Conservation (phyloP, 2,113 vertebrate species). For the Lasiurus cinereus region DNA sequence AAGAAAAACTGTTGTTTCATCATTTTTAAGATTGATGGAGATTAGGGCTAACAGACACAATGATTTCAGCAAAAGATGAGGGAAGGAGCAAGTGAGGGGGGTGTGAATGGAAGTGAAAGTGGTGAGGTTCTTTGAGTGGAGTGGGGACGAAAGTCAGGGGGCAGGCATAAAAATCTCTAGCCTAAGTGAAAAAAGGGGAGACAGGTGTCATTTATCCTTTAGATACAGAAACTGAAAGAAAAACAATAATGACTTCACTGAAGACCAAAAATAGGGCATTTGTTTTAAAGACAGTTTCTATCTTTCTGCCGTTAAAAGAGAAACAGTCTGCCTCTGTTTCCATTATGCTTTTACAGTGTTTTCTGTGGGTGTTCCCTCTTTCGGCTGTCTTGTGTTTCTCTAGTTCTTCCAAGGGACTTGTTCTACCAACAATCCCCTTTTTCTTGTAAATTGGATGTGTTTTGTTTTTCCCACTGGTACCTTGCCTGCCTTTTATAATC, state of each 20-base stretch:
- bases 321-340: background rate
- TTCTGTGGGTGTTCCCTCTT: background rate
- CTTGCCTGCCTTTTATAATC: background rate
- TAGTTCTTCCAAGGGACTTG: background rate
- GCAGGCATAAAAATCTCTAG: background rate
- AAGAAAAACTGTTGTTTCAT: slow-evolving; percentile 6
- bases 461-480: background rate
- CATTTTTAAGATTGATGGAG: slow-evolving; percentile 1
- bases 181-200: background rate
- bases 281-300: background rate
- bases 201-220: background rate
- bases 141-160: background rate
- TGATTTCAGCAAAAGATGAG: background rate
- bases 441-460: slow-evolving; percentile 29
- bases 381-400: background rate
- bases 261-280: background rate
- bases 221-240: slow-evolving; percentile 23
- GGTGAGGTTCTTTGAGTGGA: background rate
- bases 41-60: background rate
- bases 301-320: background rate
- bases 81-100: background rate
- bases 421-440: background rate
- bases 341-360: background rate
- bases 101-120: background rate
- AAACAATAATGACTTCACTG: slow-evolving; percentile 20